Evolutionary conservation across 2,797 vertebrate species (phyloP), one percentile per base, ranked within the genome.

Genomic region (Tangara arthus): DNA sequence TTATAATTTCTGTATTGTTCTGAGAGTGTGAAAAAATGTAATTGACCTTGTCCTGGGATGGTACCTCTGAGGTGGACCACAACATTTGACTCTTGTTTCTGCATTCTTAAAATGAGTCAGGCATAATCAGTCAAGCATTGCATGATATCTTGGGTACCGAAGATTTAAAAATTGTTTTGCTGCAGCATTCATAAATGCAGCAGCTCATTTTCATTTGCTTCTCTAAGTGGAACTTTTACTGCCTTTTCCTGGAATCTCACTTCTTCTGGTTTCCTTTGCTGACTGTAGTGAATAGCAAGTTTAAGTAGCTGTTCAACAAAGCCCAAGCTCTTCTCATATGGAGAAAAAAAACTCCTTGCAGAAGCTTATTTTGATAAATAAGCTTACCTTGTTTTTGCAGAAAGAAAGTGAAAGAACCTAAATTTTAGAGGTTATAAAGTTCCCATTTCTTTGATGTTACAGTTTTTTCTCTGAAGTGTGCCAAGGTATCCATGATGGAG

Each of bases 401-500:
- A 87, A 92, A 50, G 20, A 57, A 92, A 55, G 42, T 49, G 34
- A 35, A 61, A 70, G 27, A 47, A 30, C 44, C 26, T 65, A 21
- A 53, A 64, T 72, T 89, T 46, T 46, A 75, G 39, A 26, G 12
- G 30, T 64, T 23, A 76, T 61, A 73, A 93, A 71, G 6, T 8
- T 81, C 26, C 32, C 7, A 8, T 86, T 86, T 94, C 49, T 88
- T 46, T 71, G 64, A 55, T 57, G 47, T 55, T 5, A 10, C 8
- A 11, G 1, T 56, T 78, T 79, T 64, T 68, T 22, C 55, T 70
- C 65, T 71, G 61, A 60, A 80, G 49, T 14, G 3, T 26, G 27
- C 34, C 1, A 0, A 28, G 12, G 8, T 59, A 41, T 66, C 34
- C 12, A 3, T 5, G 1, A 7, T 28, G 35, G 53, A 60, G 17